Evolutionary conservation across 2,888 invertebrate genomes (phyloP).

Genomic region (Drosophila flavopinicola): DNA sequence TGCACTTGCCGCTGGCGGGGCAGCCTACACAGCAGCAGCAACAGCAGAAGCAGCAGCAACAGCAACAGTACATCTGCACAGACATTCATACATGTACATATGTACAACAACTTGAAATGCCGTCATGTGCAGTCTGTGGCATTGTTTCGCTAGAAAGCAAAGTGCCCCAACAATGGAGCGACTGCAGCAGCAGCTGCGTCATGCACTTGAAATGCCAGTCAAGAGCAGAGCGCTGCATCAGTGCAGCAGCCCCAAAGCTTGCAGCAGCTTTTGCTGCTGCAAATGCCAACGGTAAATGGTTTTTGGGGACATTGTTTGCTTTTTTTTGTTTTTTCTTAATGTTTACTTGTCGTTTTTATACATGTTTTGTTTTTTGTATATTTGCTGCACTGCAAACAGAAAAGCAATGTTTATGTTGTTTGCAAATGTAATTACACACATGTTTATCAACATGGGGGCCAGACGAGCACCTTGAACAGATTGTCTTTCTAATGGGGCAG

Average conservation of each 20-base stretch:
- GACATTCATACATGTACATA: slow-evolving; percentile 9
- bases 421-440: slow-evolving; percentile 61
- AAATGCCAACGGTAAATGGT: slow-evolving; percentile 18
- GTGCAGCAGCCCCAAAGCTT: slow-evolving; percentile 35
- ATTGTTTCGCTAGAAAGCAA: slow-evolving; percentile 52
- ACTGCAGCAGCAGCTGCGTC: slow-evolving; percentile 30
- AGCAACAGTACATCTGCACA: slow-evolving; percentile 6
- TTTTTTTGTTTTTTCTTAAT: slow-evolving; percentile 2
- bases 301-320: slow-evolving; percentile 21
- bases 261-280: slow-evolving; percentile 8
- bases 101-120: slow-evolving; percentile 49
- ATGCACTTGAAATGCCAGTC: slow-evolving; percentile 71
- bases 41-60: slow-evolving; percentile 24
- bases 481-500: not conserved
- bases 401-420: slow-evolving; percentile 47
- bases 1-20: slow-evolving; percentile 16
- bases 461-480: not conserved
- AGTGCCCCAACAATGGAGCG: slow-evolving; percentile 41
- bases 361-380: too few relatives aligned
- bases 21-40: slow-evolving; percentile 19
- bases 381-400: slow-evolving; percentile 28
- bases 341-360: slow-evolving; percentile 34
- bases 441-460: slow-evolving; percentile 36
- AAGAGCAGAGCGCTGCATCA: slow-evolving; percentile 43
- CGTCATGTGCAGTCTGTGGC: slow-evolving; percentile 66